phyloP scores from a whole-genome alignment of 2,888 invertebrate species.

The Ectemnius continuus region DNA sequence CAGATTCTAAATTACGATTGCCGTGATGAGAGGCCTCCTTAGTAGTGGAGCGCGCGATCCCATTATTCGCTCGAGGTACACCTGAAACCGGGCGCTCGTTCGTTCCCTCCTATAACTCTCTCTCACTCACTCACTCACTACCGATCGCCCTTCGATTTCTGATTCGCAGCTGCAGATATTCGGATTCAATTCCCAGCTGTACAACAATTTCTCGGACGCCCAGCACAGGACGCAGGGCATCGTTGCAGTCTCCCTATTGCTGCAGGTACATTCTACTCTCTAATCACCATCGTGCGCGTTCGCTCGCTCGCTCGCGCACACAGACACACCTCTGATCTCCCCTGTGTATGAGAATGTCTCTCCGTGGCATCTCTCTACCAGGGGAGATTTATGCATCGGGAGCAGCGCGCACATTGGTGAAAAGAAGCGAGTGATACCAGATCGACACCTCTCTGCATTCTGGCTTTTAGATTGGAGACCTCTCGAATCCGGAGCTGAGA shows the following conservation, averaged over 20 bases:
- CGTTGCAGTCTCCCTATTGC: slow-evolving; percentile 94
- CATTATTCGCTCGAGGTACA: too few relatives aligned
- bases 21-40: too few relatives aligned
- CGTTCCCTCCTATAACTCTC: too few relatives aligned
- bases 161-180: slow-evolving; percentile 94
- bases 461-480: slow-evolving; percentile 90
- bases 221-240: slow-evolving; percentile 96
- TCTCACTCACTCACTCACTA: not conserved
- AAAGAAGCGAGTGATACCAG: slow-evolving; percentile 52
- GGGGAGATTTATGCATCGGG: too few relatives aligned
- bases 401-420: slow-evolving; percentile 35
- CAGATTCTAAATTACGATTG: slow-evolving; percentile 1
- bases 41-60: too few relatives aligned
- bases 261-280: slow-evolving; percentile 85
- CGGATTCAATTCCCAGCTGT: slow-evolving; percentile 98
- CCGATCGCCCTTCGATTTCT: slow-evolving; percentile 32
- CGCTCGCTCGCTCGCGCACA: not conserved
- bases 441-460: slow-evolving; percentile 49
- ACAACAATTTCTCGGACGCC: slow-evolving; percentile 97
- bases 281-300: slow-evolving; percentile 39
- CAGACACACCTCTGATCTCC: too few relatives aligned
- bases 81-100: not conserved
- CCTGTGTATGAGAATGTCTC: too few relatives aligned
- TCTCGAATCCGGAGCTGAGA: slow-evolving; percentile 94
- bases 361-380: too few relatives aligned